Evolutionary conservation across 2,888 invertebrate species (phyloP).

Genomic region (Mayetiola destructor): DNA sequence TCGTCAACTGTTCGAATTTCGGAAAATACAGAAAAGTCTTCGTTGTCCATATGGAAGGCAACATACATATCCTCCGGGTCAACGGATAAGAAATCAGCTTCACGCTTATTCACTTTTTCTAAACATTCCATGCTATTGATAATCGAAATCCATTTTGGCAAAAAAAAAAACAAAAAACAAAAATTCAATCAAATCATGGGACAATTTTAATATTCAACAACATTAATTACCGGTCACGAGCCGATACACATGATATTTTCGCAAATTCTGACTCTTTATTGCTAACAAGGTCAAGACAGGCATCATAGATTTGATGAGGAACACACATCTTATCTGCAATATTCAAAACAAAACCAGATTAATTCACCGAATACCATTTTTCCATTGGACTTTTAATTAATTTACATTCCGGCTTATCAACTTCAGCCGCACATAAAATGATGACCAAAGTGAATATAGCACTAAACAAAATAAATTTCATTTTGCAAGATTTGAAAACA

Average conservation of each 20-base stretch:
- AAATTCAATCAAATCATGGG: background rate
- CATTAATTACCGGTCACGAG: conserved; percentile 50
- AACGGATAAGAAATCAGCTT: conserved; percentile 67
- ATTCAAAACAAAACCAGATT: background rate
- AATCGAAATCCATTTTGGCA: background rate
- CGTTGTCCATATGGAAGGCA: conserved; percentile 53
- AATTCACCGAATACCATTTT: background rate
- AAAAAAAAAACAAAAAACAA: background rate
- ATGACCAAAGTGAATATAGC: no score
- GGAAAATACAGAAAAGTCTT: conserved; percentile 60
- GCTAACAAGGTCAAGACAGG: conserved; percentile 51
- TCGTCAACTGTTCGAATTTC: conserved; percentile 65
- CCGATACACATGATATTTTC: conserved; percentile 48
- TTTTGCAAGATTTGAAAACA: no score
- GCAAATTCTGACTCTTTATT: conserved; percentile 41
- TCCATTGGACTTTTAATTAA: background rate
- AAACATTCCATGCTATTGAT: conserved; percentile 54
- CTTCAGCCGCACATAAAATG: no score
- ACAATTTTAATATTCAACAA: background rate
- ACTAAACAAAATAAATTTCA: no score
- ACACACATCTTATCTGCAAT: conserved; percentile 58
- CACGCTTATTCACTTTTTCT: conserved; percentile 53
- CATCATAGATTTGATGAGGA: conserved; percentile 45
- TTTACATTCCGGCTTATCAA: background rate
- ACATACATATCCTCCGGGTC: conserved; percentile 84